Conservation (phyloP, 2,888 invertebrate species). For the Dryomyza anilis region DNA sequence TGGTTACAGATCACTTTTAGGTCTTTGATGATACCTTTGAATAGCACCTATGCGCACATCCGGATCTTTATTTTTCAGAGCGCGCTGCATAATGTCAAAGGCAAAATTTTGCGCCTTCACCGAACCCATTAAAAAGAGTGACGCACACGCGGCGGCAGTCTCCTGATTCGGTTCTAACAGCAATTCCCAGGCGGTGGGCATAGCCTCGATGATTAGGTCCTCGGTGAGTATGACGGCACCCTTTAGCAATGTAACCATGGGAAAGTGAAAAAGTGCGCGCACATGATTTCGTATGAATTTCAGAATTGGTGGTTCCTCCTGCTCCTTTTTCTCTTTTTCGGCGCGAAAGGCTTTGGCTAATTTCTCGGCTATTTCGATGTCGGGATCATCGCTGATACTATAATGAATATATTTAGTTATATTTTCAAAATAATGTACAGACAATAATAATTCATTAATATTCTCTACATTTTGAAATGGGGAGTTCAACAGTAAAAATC, state of each 20-base stretch:
- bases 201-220: conserved; percentile 83
- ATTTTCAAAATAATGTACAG: no score
- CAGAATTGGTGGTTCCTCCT: conserved; percentile 72
- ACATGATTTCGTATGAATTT: conserved; percentile 82
- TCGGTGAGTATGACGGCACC: conserved; percentile 88
- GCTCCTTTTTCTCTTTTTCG: conserved; percentile 62
- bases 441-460: no score
- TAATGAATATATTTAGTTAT: neutral
- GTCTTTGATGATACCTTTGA: conserved; percentile 67
- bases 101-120: conserved; percentile 91
- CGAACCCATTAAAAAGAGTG: conserved; percentile 89
- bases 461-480: no score
- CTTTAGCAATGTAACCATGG: conserved; percentile 84
- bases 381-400: conserved; percentile 58
- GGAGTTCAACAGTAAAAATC: no score
- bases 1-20: no score
- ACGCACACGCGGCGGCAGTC: conserved; percentile 82
- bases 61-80: conserved; percentile 84
- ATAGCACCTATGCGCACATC: conserved; percentile 82
- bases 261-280: conserved; percentile 87
- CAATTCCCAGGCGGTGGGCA: conserved; percentile 95
- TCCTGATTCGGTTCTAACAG: conserved; percentile 89
- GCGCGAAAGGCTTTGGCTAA: conserved; percentile 55
- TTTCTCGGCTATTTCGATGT: conserved; percentile 56
- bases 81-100: conserved; percentile 85